Evolutionary conservation across 2,888 invertebrate species (phyloP).

Genomic region (Celastrina argiolus): DNA sequence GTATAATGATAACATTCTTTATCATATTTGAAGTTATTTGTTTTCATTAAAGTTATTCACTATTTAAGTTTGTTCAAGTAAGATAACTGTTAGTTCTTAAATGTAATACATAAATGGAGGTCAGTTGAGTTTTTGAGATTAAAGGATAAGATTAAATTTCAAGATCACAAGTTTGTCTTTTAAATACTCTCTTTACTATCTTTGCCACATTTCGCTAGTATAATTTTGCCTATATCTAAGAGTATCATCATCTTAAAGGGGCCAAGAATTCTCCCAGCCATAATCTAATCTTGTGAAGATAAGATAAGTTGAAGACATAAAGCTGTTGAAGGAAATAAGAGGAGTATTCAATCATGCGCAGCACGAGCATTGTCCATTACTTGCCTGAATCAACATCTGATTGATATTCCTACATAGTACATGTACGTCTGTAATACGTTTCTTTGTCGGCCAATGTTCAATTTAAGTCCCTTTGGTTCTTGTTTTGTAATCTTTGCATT

Average conservation of each 20-base stretch:
- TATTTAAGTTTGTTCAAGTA: not conserved
- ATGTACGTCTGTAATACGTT: slow-evolving; percentile 33
- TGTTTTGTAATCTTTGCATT: slow-evolving; percentile 15
- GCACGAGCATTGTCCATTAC: slow-evolving; percentile 23
- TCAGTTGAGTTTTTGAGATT: too few relatives aligned
- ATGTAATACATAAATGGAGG: too few relatives aligned
- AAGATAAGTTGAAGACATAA: slow-evolving; percentile 22
- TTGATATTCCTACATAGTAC: slow-evolving; percentile 57
- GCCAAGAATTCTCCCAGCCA: not conserved
- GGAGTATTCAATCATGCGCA: slow-evolving; percentile 20
- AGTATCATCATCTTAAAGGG: not conserved
- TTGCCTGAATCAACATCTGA: slow-evolving; percentile 50
- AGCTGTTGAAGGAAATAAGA: not conserved
- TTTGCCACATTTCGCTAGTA: not conserved
- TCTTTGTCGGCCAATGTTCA: slow-evolving; percentile 30
- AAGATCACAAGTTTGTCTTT: not conserved
- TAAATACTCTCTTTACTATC: not conserved
- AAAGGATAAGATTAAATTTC: not conserved
- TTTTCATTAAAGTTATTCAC: not conserved
- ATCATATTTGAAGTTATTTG: not conserved
- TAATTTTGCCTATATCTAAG: not conserved
- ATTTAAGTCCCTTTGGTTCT: slow-evolving; percentile 32
- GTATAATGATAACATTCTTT: not conserved
- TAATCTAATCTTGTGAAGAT: slow-evolving; percentile 21
- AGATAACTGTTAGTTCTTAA: not conserved